These are phyloP conservation scores for Chaetura pelagica DNA, from an alignment of 2,113 vertebrate genomes.

Conservation along the genomic window DNA sequence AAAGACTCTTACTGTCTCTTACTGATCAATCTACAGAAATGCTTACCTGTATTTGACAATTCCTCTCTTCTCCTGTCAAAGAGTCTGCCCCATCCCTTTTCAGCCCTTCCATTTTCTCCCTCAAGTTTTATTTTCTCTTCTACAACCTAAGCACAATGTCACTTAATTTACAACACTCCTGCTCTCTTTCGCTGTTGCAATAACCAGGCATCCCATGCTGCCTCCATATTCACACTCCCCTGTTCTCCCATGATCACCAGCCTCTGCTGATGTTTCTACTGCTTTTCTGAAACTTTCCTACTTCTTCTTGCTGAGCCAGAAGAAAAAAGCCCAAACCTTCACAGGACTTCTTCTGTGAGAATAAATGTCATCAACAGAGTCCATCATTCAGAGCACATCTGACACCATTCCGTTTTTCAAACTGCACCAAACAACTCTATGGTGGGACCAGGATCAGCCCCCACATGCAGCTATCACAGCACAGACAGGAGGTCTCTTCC, in stretches of 20 bases:
- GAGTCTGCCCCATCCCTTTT: too few species aligned
- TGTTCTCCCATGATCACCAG: background rate
- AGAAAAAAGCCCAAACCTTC: background rate
- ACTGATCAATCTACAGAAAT: background rate
- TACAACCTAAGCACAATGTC: background rate
- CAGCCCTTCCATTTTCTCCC: background rate
- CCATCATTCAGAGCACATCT: background rate
- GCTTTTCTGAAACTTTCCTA: background rate
- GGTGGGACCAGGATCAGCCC: background rate
- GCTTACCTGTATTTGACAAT: background rate
- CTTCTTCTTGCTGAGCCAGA: background rate
- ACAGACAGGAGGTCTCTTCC: background rate
- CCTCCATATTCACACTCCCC: background rate
- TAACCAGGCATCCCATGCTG: fast-evolving
- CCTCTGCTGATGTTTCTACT: background rate
- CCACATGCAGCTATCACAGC: fast-evolving
- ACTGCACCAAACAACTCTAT: fast-evolving
- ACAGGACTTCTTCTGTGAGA: background rate
- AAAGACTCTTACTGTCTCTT: background rate
- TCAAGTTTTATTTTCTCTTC: background rate
- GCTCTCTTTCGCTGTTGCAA: background rate
- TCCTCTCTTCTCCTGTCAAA: background rate
- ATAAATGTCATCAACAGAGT: background rate
- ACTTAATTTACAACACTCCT: background rate
- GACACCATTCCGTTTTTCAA: background rate